Evolutionary conservation across 2,113 vertebrate species (phyloP), one percentile per base, ranked within the genome.

Genomic region (Balaeniceps rex): DNA sequence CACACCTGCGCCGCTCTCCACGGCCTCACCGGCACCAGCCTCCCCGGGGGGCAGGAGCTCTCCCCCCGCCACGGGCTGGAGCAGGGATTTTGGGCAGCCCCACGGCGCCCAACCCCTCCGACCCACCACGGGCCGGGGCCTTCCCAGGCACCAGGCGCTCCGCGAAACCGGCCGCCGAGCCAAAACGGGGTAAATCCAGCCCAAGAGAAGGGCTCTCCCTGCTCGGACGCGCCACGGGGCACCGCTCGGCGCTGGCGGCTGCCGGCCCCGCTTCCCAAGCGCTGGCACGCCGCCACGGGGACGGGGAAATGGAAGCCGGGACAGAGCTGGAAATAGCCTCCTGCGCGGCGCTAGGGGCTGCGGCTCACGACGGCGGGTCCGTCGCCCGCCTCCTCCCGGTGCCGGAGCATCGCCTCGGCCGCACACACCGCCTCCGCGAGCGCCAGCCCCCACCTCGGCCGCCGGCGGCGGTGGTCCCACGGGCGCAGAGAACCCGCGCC

Each of bases 281-380:
- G 4, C 52, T 55, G 44, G 34, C 79, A 44, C 10, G 8, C 11
- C 8, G 80, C 87, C 70, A 12, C 2, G 0, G 36, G 38, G 55
- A 46, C 7, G 6, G 36, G 34, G 52, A 88, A 90, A 85, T 11
- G 36, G 83, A 64, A 77, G 33, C 24, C 63, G 42, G 51, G 75
- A 76, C 2, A 7, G 63, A 70, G 88, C 77, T 89, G 58, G 63
- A 68, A 91, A 83, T 11, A 28, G 25, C 71, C 57, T 55, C 65
- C 55, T 8, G 17, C 11, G 0, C 5, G 1, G 74, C 6, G 5
- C 0, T 0, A 65, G 44, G n/a, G 29, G n/a, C 80, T 60, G 19
- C 16, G 4, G 80, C 55, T 70, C 60, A 4, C 1, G 2, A 28
- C 6, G 26, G 55, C 3, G 22, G 49, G n/a, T 28, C 70, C 0